Base-by-base conservation (phyloP, 1,140 invertebrate genomes). In the Cyclina sinensis region DNA sequence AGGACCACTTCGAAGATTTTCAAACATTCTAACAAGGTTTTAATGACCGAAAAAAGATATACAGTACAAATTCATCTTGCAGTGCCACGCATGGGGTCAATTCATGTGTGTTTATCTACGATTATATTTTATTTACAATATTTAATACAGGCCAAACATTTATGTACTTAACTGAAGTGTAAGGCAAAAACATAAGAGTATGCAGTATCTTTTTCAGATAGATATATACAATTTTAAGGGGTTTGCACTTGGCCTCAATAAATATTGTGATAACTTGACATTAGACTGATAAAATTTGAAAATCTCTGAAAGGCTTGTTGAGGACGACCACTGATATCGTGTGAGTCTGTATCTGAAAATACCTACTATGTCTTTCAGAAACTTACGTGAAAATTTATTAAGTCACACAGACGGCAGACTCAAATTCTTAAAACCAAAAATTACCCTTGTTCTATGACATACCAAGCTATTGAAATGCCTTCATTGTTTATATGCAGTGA, bases 1-100 rank as follows among this genome's bases (percentile, higher is more conserved):
- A 74, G 21, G 70, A 74, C 70, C 70, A 74, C 70, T 74, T 74
- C 70, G 39, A 43, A 43, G 70, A 74, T 74, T 74, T 74, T 74
- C 70, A 74, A 74, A 74, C 39, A 74, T 21, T 43, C 48, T 74
- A 43, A 43, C 5, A 46, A 74, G 70, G 24, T 24, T 43, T 74
- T 74, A 74, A 74, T 74, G 70, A 74, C 70, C n/a, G 21, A 74
- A 74, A 74, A 74, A 18, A 73, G 37, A 43, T 74, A 74, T n/a
- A 43, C 7, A 7, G 18, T 48, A 21, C 12, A 74, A 48, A 48
- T 37, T 21, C 39, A 35, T 74, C 70, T 48, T 24, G 24, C 46
- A 37, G 24, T 48, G 57, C 70, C 37, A 21, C 11, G 37, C 70
- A 21, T 43, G 70, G 70, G 70, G 70, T 74, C 70, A 74, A 27